Conservation (phyloP, 2,797 vertebrate species). For the Gadopsis marmoratus region DNA sequence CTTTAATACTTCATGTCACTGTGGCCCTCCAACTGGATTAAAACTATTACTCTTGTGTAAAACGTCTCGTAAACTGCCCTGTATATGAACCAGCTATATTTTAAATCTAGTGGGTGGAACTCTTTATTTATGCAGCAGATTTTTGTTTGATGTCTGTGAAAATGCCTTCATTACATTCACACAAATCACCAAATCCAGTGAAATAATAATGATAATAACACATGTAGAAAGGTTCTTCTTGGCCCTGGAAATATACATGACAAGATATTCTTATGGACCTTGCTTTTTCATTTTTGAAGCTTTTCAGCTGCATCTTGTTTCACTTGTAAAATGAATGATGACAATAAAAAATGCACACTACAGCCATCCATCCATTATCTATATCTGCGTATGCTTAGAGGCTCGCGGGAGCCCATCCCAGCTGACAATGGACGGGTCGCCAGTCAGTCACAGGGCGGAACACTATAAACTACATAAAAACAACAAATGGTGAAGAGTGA, state of each 20-base stretch:
- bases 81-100: background rate
- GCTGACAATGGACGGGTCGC: no score
- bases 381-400: no score
- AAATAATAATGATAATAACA: background rate
- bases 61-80: background rate
- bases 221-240: background rate
- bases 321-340: background rate
- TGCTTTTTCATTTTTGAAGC: background rate
- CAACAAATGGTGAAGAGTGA: background rate
- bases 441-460: no score
- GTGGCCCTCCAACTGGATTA: background rate
- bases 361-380: no score
- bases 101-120: background rate
- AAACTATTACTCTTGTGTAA: slow-evolving; percentile 7
- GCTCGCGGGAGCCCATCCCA: no score
- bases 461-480: background rate
- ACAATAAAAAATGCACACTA: background rate
- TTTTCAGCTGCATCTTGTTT: background rate
- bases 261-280: no score
- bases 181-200: background rate
- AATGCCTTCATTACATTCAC: background rate
- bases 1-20: background rate
- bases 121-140: background rate
- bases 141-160: background rate
- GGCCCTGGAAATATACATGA: background rate